These are phyloP conservation scores for Piezodorus guildinii DNA, from an alignment of 1,140 invertebrate species.

Conservation along the genomic window DNA sequence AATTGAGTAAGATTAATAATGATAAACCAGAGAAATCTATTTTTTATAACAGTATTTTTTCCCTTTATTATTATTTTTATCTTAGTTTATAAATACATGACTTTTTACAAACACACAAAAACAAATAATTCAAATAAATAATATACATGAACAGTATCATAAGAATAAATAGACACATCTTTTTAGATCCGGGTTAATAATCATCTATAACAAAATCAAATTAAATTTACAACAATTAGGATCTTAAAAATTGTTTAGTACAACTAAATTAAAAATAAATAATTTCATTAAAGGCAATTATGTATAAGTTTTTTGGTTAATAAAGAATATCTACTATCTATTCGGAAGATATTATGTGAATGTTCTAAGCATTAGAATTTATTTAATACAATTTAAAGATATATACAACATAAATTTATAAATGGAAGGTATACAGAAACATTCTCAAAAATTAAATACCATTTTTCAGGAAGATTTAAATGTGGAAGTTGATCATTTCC, in stretches of 20 bases:
- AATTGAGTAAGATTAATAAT: background rate
- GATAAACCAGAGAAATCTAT: background rate
- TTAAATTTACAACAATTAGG: background rate
- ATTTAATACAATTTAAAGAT: background rate
- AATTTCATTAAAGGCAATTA: background rate
- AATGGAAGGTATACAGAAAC: background rate
- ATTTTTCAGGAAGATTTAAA: conserved; percentile 1
- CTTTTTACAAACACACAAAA: background rate
- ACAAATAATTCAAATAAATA: background rate
- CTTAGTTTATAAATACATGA: background rate
- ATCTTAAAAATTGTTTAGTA: background rate
- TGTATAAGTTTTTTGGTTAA: background rate
- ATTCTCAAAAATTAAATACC: background rate
- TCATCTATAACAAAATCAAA: background rate
- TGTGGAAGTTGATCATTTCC: background rate
- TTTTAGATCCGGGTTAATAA: background rate
- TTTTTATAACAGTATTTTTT: background rate
- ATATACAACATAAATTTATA: background rate
- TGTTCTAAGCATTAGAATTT: background rate
- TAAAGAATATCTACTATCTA: conserved; percentile 1
- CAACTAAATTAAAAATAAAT: background rate
- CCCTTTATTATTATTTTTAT: background rate
- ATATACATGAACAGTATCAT: background rate
- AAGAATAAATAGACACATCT: background rate
- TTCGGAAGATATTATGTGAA: background rate